Conservation (phyloP, 2,797 vertebrate species). For the Tachyglossus aculeatus region DNA sequence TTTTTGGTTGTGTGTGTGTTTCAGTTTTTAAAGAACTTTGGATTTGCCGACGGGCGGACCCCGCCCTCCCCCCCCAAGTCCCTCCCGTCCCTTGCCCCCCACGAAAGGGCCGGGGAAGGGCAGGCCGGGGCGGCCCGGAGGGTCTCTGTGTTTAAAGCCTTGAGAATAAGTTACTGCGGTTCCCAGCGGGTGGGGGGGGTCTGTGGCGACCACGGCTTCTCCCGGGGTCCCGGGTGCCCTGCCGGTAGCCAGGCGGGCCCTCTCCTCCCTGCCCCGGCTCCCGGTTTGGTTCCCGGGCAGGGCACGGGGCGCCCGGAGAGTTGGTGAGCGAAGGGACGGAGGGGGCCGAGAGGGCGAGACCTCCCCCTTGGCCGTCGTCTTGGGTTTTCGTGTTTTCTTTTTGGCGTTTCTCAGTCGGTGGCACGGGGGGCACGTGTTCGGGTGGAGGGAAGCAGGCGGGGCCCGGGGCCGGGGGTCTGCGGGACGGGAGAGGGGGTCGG, state of each 20-base stretch:
- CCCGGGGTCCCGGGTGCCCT: constrained; percentile 36
- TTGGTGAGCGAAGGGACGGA: constrained; percentile 42
- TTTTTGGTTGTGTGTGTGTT: constrained; percentile 57
- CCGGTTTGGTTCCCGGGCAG: constrained; percentile 63
- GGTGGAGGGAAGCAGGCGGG: constrained; percentile 27
- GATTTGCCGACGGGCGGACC: constrained; percentile 63
- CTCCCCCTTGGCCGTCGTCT: constrained; percentile 38
- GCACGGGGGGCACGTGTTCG: constrained; percentile 12
- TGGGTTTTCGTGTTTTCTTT: constrained; percentile 46
- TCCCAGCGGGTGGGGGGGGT: constrained; percentile 43
- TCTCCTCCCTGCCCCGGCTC: constrained; percentile 34
- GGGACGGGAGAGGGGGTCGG: constrained; percentile 34
- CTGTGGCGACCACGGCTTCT: constrained; percentile 30
- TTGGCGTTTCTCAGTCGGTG: constrained; percentile 50
- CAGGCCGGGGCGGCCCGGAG: constrained; percentile 40
- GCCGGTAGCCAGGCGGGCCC: background rate
- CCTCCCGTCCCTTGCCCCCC: too few relatives aligned
- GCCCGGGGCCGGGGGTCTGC: constrained; percentile 25
- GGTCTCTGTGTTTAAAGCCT: constrained; percentile 70
- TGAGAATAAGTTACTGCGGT: constrained; percentile 64
- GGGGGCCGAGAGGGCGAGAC: constrained; percentile 17
- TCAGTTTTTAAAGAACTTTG: constrained; percentile 63
- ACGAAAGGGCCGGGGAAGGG: constrained; percentile 43
- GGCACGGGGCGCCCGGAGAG: constrained; percentile 48
- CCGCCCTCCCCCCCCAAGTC: too few relatives aligned